phyloP scores from a whole-genome alignment of 2,888 invertebrate genomes.

The Orthonevra nobilis region DNA sequence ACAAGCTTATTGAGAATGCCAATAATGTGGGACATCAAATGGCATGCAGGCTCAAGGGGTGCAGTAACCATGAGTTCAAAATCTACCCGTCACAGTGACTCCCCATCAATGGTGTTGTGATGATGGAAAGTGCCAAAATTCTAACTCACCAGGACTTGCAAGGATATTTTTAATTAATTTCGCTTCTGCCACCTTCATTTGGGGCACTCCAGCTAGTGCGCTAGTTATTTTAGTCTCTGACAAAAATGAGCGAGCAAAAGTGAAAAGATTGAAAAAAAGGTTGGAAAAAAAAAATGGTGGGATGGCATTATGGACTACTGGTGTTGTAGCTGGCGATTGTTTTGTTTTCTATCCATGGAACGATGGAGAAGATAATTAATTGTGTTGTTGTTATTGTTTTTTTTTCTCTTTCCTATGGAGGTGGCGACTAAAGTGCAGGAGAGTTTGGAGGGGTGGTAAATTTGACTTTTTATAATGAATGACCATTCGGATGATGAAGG shows the following conservation, averaged over 20 bases:
- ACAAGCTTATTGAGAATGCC: conserved; percentile 27
- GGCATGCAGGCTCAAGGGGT: background rate
- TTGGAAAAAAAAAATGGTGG: conserved; percentile 36
- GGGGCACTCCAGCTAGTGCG: conserved; percentile 20
- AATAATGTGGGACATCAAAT: conserved; percentile 44
- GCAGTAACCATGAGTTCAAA: background rate
- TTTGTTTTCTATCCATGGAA: conserved; percentile 55
- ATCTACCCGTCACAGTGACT: background rate
- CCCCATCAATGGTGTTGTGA: conserved; percentile 22
- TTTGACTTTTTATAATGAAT: conserved; percentile 43
- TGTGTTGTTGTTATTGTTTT: conserved; percentile 40
- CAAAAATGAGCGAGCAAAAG: conserved; percentile 10
- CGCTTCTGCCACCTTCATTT: conserved; percentile 55
- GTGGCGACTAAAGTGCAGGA: too few species aligned
- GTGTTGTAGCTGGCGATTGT: conserved; percentile 18
- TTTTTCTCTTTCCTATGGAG: conserved; percentile 2
- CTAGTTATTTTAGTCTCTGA: conserved; percentile 24
- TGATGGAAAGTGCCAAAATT: conserved; percentile 64
- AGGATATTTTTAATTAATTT: conserved; percentile 69
- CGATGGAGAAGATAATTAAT: conserved; percentile 63
- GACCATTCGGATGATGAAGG: conserved; percentile 28
- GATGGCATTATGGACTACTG: conserved; percentile 1
- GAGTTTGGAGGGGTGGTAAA: background rate
- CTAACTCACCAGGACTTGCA: conserved; percentile 27
- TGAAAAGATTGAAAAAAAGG: conserved; percentile 4